Percentiles rank a stretch among this genome's conserved stretches.
phyloP scores from a whole-genome alignment of 2,113 vertebrate species.

The human (Homo sapiens) region DNA sequence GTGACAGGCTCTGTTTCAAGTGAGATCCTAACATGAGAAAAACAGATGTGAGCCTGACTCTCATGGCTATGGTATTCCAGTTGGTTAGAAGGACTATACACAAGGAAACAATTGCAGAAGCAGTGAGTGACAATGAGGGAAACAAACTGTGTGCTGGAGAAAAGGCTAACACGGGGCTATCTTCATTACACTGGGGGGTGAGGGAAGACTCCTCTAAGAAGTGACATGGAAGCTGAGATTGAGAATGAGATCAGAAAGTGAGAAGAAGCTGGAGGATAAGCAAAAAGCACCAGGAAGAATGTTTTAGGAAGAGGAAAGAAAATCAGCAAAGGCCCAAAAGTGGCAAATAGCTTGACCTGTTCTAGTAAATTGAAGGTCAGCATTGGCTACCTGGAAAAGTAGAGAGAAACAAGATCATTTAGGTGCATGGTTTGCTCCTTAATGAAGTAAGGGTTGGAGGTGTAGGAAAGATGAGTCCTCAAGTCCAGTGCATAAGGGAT shows the following conservation, averaged over 20 bases:
- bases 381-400: background rate
- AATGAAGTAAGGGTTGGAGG: fast-evolving
- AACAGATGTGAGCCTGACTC: background rate
- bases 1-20: background rate
- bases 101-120: background rate
- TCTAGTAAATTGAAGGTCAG: background rate
- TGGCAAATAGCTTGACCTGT: fast-evolving
- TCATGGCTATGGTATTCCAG: background rate
- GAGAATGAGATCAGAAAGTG: background rate
- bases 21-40: background rate
- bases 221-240: too few species aligned
- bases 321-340: background rate
- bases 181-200: background rate
- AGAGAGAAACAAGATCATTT: background rate
- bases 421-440: background rate
- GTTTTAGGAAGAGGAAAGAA: background rate
- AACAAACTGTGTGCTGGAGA: background rate
- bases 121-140: background rate
- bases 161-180: background rate
- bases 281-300: background rate
- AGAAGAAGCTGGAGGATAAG: background rate
- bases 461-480: fast-evolving
- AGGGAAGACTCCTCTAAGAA: background rate
- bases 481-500: background rate
- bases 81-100: background rate